Evolutionary conservation across 2,888 invertebrate genomes (phyloP).

Genomic region (Xestia xanthographa): DNA sequence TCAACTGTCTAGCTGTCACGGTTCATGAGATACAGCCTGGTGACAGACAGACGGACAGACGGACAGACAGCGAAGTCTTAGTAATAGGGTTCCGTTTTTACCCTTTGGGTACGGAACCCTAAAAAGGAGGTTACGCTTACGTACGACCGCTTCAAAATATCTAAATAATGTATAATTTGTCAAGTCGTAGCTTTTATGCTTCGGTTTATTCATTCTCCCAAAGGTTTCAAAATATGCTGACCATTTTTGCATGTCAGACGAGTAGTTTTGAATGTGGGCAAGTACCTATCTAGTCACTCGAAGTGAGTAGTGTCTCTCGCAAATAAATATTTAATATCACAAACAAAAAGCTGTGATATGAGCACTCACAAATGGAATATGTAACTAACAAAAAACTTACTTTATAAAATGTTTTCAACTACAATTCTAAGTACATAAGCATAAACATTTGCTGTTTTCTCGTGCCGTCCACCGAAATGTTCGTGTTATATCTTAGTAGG

Average conservation of each 20-base stretch:
- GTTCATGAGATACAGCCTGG: too few relatives aligned
- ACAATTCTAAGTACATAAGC: slow-evolving; percentile 27
- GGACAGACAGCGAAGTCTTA: too few relatives aligned
- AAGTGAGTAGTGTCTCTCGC: background rate
- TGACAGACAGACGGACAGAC: too few relatives aligned
- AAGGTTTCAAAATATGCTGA: background rate
- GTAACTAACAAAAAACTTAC: slow-evolving; percentile 9
- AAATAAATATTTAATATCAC: slow-evolving; percentile 9
- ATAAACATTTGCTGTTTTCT: slow-evolving; percentile 32
- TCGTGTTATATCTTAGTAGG: slow-evolving; percentile 35
- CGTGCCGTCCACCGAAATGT: slow-evolving; percentile 39
- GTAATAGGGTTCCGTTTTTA: too few relatives aligned
- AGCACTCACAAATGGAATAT: slow-evolving; percentile 12
- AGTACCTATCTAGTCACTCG: background rate
- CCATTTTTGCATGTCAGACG: background rate
- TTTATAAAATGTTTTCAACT: background rate
- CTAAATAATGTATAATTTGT: background rate
- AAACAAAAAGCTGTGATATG: slow-evolving; percentile 4
- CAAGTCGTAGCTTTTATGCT: background rate
- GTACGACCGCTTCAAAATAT: background rate
- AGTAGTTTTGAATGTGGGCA: background rate
- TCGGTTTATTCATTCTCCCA: background rate
- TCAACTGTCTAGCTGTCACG: too few relatives aligned
- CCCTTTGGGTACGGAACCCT: too few relatives aligned
- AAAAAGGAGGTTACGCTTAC: too few relatives aligned